Base-by-base conservation (phyloP, 2,888 invertebrate genomes). In the Apamea crenata region DNA sequence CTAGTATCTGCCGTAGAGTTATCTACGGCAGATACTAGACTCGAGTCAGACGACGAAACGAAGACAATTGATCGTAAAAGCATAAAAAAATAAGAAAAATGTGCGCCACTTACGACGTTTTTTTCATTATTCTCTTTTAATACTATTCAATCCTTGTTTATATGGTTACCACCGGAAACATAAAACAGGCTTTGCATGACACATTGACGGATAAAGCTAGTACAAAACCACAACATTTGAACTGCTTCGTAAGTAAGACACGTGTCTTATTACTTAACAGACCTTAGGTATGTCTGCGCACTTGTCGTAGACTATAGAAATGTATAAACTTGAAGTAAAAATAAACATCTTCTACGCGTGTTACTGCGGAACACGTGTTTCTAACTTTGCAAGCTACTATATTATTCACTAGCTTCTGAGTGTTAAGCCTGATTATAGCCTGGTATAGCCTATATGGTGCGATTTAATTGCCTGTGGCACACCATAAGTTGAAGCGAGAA, bases 321-420 rank as follows among this genome's bases (percentile, higher is more conserved):
- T 68, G 44, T 40, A 21, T 65, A 18, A 50, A 32, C 29, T 29
- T 81, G 36, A 36, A 65, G 32, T 16, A 18, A 74, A 74, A 44
- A 56, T 70, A 76, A 81, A 82, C 68, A 81, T 59, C 7, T 18
- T 32, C 16, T 40, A 16, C 65, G 10, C 66, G 50, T 59, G 72
- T 50, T n/a, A 29, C 16, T 50, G 21, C 6, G 32, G 1, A n/a
- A 61, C 69, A 78, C 32, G 78, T 77, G 83, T 66, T 32, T 61
- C 18, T 29, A 21, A 76, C 12, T 47, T n/a, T 21, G 14, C 32
- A 12, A 68, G 21, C 25, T 59, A 29, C 32, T 76, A 10, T 61
- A 14, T n/a, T 67, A 29, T 61, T 77, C 47, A 2, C 47, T 77
- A 4, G 47, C 32, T 76, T 44, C 47, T 47, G 32, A n/a, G 47